A percentile compares a stretch with the other conserved stretches of the same genome.
phyloP scores from a whole-genome alignment of 1,140 invertebrate genomes.

The Nasonia longicornis region DNA sequence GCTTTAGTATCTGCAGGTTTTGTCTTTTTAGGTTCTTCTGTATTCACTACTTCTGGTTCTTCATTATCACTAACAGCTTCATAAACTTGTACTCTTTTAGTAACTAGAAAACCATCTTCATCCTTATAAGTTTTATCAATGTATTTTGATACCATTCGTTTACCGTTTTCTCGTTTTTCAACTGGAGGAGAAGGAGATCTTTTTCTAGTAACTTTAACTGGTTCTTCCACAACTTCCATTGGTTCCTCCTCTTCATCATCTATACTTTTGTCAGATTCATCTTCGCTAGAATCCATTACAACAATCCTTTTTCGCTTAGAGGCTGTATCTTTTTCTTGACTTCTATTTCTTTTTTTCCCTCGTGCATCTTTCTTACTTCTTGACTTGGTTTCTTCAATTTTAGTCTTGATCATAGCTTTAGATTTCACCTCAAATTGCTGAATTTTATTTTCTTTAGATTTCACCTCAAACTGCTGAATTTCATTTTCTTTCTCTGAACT shows the following conservation, averaged over 20 bases:
- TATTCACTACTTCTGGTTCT: slow-evolving; percentile 22
- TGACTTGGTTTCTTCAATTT: slow-evolving; percentile 42
- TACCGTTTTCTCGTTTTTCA: slow-evolving; percentile 52
- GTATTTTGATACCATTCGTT: slow-evolving; percentile 59
- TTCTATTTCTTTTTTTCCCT: slow-evolving; percentile 56
- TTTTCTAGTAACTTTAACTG: slow-evolving; percentile 22
- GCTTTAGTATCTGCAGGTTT: slow-evolving; percentile 46
- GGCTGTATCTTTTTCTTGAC: slow-evolving; percentile 48
- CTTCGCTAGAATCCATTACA: slow-evolving; percentile 58
- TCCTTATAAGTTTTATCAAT: slow-evolving; percentile 60
- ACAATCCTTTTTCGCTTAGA: slow-evolving; percentile 63
- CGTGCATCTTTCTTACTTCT: slow-evolving; percentile 26
- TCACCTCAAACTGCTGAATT: background rate
- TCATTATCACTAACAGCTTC: slow-evolving; percentile 62
- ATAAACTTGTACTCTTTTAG: slow-evolving; percentile 60
- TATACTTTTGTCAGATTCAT: slow-evolving; percentile 50
- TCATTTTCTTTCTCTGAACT: slow-evolving; percentile 19
- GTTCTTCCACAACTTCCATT: slow-evolving; percentile 46
- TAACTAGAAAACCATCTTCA: slow-evolving; percentile 64
- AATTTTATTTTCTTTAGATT: background rate
- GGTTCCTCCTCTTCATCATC: slow-evolving; percentile 46
- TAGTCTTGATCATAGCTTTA: background rate
- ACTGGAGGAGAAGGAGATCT: slow-evolving; percentile 54
- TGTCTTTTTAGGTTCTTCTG: slow-evolving; percentile 43
- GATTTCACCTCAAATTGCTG: too few species aligned